Evolutionary conservation across 2,888 invertebrate species (phyloP), one percentile per base, ranked within the genome.

Genomic region (Gortyna flavago): DNA sequence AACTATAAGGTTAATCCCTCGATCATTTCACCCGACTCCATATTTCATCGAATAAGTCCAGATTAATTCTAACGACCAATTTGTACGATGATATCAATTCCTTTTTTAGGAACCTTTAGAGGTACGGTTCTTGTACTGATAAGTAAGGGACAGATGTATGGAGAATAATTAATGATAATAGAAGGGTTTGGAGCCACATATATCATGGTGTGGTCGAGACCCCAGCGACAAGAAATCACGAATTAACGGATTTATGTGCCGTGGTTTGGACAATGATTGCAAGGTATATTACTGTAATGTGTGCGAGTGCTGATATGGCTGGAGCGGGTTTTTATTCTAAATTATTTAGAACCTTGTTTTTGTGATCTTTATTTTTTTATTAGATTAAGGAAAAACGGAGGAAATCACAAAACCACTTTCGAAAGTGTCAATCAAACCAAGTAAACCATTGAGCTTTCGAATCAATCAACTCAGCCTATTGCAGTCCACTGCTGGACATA

Each of bases 131-230:
- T 87, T 87, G 77, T 79, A 73, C 77, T 80, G 86, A 88, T 86
- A 87, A 73, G 59, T 62, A 61, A 48, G 72, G 87, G 82, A 77
- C 88, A 81, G 79, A 86, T 81, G 84, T 82, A 88, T 85, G 74
- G 80, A 72, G 88, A 84, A 87, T 90, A 89, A 89, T 89, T 89
- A 90, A 89, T 89, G 87, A 79, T 80, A 84, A 85, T 89, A 87
- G 82, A 85, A 85, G 86, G 76, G 83, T 77, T 72, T 32, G 41
- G 79, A 80, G 86, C 88, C 86, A 75, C 79, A 89, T 91, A 87
- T 85, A 89, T 91, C 90, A 91, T 83, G 73, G 61, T 72, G 85
- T 68, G 88, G 86, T 83, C 75, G 77, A 74, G 81, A 66, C 75
- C 83, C 75, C 68, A 78, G 74, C 65, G 87, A 87, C 90, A 88